phyloP scores from a whole-genome alignment of 2,888 invertebrate genomes.

The Ormyrus pomaceus region DNA sequence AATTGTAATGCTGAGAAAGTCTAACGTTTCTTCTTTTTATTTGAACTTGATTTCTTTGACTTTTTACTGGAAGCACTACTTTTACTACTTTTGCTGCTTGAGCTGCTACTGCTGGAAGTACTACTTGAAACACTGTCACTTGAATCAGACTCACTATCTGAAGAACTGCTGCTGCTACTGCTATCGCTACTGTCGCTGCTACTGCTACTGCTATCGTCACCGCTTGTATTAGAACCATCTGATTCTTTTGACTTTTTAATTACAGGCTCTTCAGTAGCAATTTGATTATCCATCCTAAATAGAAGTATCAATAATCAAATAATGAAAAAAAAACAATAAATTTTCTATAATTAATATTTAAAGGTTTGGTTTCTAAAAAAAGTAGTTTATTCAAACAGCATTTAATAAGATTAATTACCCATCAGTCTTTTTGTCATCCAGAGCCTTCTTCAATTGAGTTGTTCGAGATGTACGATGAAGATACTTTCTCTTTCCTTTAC shows the following conservation, averaged over 20 bases:
- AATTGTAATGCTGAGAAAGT: not conserved
- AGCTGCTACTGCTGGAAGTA: conserved; percentile 61
- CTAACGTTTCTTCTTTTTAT: conserved; percentile 47
- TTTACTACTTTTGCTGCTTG: conserved; percentile 60
- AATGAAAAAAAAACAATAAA: too few relatives aligned
- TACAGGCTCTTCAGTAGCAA: conserved; percentile 49
- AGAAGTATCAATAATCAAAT: conserved; percentile 22
- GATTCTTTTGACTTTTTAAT: conserved; percentile 55
- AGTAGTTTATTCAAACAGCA: conserved; percentile 9
- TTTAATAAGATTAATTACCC: conserved; percentile 65
- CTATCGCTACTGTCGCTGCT: conserved; percentile 64
- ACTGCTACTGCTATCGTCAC: conserved; percentile 61
- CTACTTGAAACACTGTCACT: conserved; percentile 67
- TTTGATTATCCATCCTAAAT: conserved; percentile 57
- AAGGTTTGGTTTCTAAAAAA: not conserved
- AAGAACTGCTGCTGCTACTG: conserved; percentile 62
- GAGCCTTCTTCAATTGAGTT: conserved; percentile 83
- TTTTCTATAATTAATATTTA: too few relatives aligned
- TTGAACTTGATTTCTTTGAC: conserved; percentile 50
- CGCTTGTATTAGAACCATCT: conserved; percentile 58
- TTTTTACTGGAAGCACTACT: conserved; percentile 58
- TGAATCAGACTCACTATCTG: conserved; percentile 70
- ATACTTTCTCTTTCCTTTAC: conserved; percentile 92
- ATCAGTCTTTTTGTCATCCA: conserved; percentile 77
- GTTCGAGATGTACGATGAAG: conserved; percentile 90